Base-by-base conservation (phyloP, 2,797 vertebrate genomes). In the Vespertilio murinus region DNA sequence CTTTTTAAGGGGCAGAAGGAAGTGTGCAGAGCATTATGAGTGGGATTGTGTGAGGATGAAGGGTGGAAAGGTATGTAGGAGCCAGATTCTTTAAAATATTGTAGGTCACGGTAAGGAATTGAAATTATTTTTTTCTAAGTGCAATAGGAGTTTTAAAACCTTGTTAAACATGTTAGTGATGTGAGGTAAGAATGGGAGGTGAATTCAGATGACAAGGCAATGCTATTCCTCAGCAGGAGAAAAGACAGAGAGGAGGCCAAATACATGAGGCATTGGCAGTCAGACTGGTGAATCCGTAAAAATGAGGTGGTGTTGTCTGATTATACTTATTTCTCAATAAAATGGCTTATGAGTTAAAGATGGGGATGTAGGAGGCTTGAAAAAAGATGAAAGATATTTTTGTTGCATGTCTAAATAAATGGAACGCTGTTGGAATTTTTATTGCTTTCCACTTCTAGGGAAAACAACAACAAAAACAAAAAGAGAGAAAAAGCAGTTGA, bases 381-480 rank as follows among this genome's bases (percentile, higher is more conserved):
- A 74, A 75, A 82, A 94, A 87, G 42, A 65, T 77, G 30, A 92
- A 47, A 88, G 75, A 17, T 80, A 94, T 89, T 91, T 95, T 71
- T 83, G 45, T 79, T 83, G 13, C 52, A 61, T 61, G 45, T 64
- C 49, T 91, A 71, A 93, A 87, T 80, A 91, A 93, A 89, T 22
- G 77, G 30, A 88, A 78, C 35, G 70, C 12, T 80, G 67, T 54
- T 78, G 59, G 49, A 83, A 86, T 79, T 91, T 93, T 40, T 88
- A 6, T 49, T 94, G 80, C 61, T 94, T 95, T 91, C 17, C 23
- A 54, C 38, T 92, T 89, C 30, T 33, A 74, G 54, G 38, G 87
- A 75, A 93, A 82, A 90, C 67, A 83, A 8, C n/a, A 25, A 90
- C 69, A 38, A 88, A 28, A 59, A 93, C 33, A 86, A 81, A 61